These are phyloP conservation scores for Drosophila tristis DNA, from an alignment of 1,140 invertebrate genomes.

Conservation along the genomic window DNA sequence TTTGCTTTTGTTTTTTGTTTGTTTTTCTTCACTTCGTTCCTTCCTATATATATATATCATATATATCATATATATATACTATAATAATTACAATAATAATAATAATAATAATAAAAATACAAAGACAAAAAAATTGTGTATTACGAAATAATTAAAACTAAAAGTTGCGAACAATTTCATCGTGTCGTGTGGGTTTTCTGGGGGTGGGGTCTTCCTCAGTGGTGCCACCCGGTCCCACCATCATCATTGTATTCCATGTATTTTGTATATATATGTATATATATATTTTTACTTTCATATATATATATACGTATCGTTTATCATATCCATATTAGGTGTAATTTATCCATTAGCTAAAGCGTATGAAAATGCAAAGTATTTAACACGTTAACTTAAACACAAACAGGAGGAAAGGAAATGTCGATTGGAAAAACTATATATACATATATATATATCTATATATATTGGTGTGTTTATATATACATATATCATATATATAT, in stretches of 20 bases:
- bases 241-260: constrained; percentile 5
- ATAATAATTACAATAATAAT: constrained; percentile 65
- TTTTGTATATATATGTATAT: constrained; percentile 16
- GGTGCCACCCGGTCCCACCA: not conserved
- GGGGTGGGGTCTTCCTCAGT: no score
- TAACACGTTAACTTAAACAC: constrained; percentile 55
- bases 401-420: constrained; percentile 45
- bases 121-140: constrained; percentile 50
- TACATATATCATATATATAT: no score
- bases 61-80: constrained; percentile 48
- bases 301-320: constrained; percentile 43
- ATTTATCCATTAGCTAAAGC: constrained; percentile 77
- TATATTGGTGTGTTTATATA: no score
- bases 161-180: constrained; percentile 37
- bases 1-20: constrained; percentile 38
- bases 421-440: constrained; percentile 1
- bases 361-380: constrained; percentile 81
- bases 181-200: constrained; percentile 5
- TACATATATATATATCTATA: constrained; percentile 8
- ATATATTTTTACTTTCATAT: constrained; percentile 36
- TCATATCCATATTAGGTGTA: constrained; percentile 57
- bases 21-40: constrained; percentile 22
- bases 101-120: constrained; percentile 68
- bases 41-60: constrained; percentile 55
- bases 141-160: constrained; percentile 64